Evolutionary conservation across 2,113 vertebrate species (phyloP), one percentile per base, ranked within the genome.

Genomic region (Cinclus cinclus): DNA sequence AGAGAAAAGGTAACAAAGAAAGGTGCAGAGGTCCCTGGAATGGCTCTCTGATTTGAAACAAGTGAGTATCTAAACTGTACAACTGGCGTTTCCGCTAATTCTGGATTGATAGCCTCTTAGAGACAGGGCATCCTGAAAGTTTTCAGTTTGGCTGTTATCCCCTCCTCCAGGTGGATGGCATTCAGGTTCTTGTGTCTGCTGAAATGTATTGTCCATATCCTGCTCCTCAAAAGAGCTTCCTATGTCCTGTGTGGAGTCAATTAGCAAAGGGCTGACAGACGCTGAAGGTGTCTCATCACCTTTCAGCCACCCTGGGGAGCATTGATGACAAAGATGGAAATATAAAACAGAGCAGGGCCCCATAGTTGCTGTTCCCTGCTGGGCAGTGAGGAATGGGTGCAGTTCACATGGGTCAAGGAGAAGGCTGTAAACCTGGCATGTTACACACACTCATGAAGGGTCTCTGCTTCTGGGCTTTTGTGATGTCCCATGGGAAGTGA

Each of bases 1-100:
- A 28, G 68, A 67, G 82, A 56, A 87, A 70, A 93, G 5, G 20
- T 33, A 85, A 56, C 31, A 87, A 69, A 91, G 41, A 64, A 71
- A 89, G 21, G 14, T 6, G 10, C 33, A 82, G 77, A 82, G 21
- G 11, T 37, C 41, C n/a, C 70, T 23, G 52, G 20, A 75, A 82
- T 24, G 13, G 13, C 23, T 56, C 47, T 81, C 35, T 81, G 41
- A 55, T 81, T 65, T 69, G 56, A 87, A 89, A 63, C 15, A 68
- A 92, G 31, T 35, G 73, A 58, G 30, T 35, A 47, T 41, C 42
- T 75, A 39, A 83, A 76, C 22, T 56, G 31, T 44, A 42, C 3
- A 19, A 28, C 47, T 71, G 28, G 4, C 35, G 35, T 59, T 89
- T 82, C 81, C 4, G 1, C 23, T 75, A 55, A 47, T 3, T 37